phyloP scores from a whole-genome alignment of 1,140 invertebrate species.

The Calosoma granatense region DNA sequence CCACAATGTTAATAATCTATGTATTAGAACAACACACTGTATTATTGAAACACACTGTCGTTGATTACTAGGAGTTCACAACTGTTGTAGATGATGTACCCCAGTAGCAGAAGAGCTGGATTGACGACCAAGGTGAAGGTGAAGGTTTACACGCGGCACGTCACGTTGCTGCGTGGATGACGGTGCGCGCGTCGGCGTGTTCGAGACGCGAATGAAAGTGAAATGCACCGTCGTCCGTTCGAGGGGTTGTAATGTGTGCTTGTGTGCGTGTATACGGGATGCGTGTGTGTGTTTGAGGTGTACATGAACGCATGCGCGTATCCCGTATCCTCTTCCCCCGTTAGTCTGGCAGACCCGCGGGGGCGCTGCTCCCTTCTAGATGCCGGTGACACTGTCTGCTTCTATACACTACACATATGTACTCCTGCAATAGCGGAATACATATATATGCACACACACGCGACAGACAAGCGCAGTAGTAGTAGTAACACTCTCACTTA shows the following conservation, averaged over 20 bases:
- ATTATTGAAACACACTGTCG: no score
- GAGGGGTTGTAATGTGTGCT: conserved; percentile 24
- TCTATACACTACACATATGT: neutral
- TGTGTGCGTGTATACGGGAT: conserved; percentile 16
- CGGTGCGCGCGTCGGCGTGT: conserved; percentile 7
- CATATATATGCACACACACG: no score
- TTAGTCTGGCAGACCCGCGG: conserved; percentile 15
- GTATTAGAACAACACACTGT: no score
- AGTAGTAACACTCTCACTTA: no score
- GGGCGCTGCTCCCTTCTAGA: conserved; percentile 10
- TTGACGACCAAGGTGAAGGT: no score
- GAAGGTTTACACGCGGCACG: neutral
- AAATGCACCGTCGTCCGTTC: conserved; percentile 16
- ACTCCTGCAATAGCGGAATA: neutral
- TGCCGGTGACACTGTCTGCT: conserved; percentile 12
- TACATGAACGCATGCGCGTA: conserved; percentile 15
- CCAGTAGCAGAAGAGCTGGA: no score
- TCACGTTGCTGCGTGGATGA: neutral
- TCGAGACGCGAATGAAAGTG: conserved; percentile 26
- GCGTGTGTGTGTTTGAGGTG: conserved; percentile 22
- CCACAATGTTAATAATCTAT: no score
- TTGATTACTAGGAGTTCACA: no score
- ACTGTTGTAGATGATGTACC: no score
- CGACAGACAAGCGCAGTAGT: no score
- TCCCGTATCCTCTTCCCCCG: conserved; percentile 20